Evolutionary conservation across 53 echinoderm and acorn worm species (phyloP).

Genomic region (Zoroaster sp.): DNA sequence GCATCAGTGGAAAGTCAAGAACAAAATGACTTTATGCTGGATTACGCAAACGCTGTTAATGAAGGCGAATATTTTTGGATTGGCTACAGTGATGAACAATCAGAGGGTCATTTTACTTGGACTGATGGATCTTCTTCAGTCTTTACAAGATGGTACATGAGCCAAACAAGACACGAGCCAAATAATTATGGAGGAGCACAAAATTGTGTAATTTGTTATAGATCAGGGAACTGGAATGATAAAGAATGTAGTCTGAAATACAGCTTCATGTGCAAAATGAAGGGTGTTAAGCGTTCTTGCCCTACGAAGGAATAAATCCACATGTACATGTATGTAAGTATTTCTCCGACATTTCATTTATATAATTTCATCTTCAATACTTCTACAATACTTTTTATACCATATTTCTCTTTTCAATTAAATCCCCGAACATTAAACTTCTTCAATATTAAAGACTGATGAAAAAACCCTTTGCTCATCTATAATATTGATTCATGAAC

Average conservation of each 20-base stretch:
- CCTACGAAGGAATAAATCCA: background rate
- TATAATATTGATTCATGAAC: too few relatives aligned
- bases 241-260: background rate
- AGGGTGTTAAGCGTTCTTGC: background rate
- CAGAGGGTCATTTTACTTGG: background rate
- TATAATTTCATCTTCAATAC: too few relatives aligned
- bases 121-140: background rate
- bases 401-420: too few relatives aligned
- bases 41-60: background rate
- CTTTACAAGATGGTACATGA: background rate
- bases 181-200: background rate
- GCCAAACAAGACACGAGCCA: too few relatives aligned
- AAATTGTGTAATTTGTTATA: background rate
- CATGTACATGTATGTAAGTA: too few relatives aligned
- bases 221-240: background rate
- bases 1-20: background rate
- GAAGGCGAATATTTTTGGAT: background rate
- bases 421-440: too few relatives aligned
- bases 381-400: too few relatives aligned
- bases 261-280: background rate
- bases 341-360: background rate
- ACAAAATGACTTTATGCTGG: background rate
- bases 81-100: background rate
- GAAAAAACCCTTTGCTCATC: too few relatives aligned
- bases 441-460: too few relatives aligned